phyloP scores from a whole-genome alignment of 2,797 vertebrate species.

The Florisuga fusca region DNA sequence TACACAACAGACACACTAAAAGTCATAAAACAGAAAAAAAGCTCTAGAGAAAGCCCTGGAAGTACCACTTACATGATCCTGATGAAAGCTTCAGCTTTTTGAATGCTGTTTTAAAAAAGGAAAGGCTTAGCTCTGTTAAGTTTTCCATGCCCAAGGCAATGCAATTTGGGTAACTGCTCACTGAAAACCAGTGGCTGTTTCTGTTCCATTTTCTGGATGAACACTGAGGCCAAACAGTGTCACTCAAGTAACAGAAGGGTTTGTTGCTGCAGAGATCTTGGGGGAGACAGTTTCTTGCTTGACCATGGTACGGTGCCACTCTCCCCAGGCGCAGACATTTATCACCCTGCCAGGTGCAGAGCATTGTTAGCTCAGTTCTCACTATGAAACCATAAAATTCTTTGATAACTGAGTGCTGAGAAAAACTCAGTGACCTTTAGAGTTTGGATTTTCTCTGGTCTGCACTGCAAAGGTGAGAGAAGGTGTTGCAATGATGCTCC shows the following conservation, averaged over 20 bases:
- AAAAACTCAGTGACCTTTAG: not conserved
- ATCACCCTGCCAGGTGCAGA: not conserved
- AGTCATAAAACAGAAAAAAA: not conserved
- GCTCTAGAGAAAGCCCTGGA: not conserved
- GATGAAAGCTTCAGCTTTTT: not conserved
- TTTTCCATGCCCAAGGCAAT: not conserved
- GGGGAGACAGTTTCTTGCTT: not conserved
- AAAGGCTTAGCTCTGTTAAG: not conserved
- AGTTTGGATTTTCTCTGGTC: not conserved
- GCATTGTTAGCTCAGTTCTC: not conserved
- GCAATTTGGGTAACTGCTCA: not conserved
- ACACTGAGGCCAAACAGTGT: not conserved
- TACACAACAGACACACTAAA: not conserved
- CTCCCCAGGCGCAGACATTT: accelerated
- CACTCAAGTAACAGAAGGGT: not conserved
- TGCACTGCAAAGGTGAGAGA: not conserved
- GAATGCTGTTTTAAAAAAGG: not conserved
- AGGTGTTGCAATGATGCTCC: not conserved
- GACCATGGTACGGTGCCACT: accelerated
- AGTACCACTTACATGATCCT: not conserved
- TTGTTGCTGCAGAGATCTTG: not conserved
- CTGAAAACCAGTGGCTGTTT: not conserved
- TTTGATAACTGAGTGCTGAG: not conserved
- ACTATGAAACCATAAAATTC: not conserved
- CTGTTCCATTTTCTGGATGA: not conserved